Percentiles rank a stretch among this genome's conserved stretches.
Conservation (phyloP, 2,888 invertebrate species). For the Dynastes grantii region DNA sequence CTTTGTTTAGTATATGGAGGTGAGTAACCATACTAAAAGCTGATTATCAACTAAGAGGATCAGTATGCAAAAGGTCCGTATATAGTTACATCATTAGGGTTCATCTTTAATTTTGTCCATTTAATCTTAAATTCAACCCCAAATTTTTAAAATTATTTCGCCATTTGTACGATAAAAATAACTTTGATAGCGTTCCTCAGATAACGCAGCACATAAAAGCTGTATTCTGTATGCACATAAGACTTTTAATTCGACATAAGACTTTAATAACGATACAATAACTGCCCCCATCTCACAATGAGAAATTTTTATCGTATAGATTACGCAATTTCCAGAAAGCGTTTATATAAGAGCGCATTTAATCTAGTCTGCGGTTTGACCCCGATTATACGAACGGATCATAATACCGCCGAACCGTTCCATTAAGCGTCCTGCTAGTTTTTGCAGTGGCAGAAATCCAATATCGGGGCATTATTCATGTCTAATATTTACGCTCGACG, state of each 20-base stretch:
- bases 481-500: conserved; percentile 27
- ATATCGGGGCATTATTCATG: conserved; percentile 26
- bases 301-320: conserved; percentile 4
- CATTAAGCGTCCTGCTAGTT: conserved; percentile 13
- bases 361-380: conserved; percentile 40
- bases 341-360: conserved; percentile 20
- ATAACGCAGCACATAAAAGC: no score
- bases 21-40: no score
- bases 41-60: no score
- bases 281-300: no score
- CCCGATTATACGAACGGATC: conserved; percentile 8
- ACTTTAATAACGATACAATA: no score
- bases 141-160: neutral
- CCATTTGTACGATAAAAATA: neutral
- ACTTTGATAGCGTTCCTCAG: neutral
- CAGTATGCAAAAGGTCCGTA: no score
- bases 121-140: neutral
- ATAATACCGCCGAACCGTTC: neutral
- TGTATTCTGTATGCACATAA: no score
- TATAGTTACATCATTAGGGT: no score
- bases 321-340: conserved; percentile 17
- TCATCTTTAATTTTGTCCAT: no score
- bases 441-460: conserved; percentile 34
- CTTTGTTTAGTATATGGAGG: no score
- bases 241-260: no score